Percentiles rank a stretch among this genome's conserved stretches.
Evolutionary conservation across 2,888 invertebrate species (phyloP).

Genomic region (Lacanobia wlatinum): DNA sequence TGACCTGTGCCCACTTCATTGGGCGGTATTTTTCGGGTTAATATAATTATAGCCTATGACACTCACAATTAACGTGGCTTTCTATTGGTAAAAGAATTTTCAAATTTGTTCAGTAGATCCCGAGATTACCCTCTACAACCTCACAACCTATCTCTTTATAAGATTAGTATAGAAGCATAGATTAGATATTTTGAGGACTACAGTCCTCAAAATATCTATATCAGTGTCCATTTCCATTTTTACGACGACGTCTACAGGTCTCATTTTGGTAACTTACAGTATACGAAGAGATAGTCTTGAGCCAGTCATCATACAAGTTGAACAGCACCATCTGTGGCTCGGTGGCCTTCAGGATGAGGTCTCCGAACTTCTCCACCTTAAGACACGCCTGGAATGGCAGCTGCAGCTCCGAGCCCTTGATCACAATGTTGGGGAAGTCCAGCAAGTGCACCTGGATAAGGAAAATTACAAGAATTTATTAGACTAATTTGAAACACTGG

Average conservation of each 20-base stretch:
- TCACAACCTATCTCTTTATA: too few species aligned
- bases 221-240: background rate
- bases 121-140: too few species aligned
- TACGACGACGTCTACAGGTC: background rate
- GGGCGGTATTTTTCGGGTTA: too few species aligned
- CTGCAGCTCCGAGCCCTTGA: slow-evolving; percentile 99
- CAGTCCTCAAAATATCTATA: too few species aligned
- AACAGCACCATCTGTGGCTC: slow-evolving; percentile 99
- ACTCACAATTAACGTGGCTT: too few species aligned
- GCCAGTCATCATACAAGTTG: slow-evolving; percentile 99
- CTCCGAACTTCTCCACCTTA: slow-evolving; percentile 99
- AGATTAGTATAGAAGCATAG: too few species aligned
- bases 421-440: slow-evolving; percentile 99
- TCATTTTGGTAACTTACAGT: slow-evolving; percentile 91
- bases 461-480: background rate
- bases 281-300: slow-evolving; percentile 99
- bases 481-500: background rate
- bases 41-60: too few species aligned
- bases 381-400: slow-evolving; percentile 99
- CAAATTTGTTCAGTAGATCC: too few species aligned
- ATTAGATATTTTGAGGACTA: too few species aligned
- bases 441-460: slow-evolving; percentile 95
- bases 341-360: slow-evolving; percentile 99
- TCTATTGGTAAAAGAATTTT: too few species aligned
- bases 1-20: too few species aligned